These are phyloP conservation scores for Melanotaenia maccullochi DNA, from an alignment of 2,797 vertebrate species.

Conservation along the genomic window DNA sequence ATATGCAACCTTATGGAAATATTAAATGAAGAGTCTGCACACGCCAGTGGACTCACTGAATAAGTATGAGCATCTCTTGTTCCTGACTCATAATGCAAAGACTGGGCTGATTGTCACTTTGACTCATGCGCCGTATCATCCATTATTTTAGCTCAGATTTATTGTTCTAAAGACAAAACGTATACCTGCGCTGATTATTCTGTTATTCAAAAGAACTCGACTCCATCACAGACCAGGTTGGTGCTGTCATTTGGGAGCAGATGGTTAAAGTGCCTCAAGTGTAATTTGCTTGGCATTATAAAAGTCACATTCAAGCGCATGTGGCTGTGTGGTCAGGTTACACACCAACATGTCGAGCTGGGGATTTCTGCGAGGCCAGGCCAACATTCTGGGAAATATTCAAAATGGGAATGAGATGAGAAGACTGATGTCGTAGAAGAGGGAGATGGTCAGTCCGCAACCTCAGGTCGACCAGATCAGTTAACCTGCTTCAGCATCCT, in stretches of 20 bases:
- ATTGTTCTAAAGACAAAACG: conserved; percentile 2
- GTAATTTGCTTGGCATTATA: conserved; percentile 42
- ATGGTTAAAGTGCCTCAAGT: conserved; percentile 16
- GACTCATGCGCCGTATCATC: conserved; percentile 36
- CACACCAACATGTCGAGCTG: conserved; percentile 5
- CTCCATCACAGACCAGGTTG: background rate
- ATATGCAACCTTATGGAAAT: conserved; percentile 81
- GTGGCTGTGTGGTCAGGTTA: conserved; percentile 24
- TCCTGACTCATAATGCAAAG: conserved; percentile 62
- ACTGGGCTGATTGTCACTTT: conserved; percentile 53
- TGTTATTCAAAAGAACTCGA: conserved; percentile 16
- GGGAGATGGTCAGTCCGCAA: background rate
- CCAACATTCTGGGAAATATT: conserved; percentile 15
- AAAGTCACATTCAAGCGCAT: conserved; percentile 32
- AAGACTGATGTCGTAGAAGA: background rate
- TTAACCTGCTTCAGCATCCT: background rate
- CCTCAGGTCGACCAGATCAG: background rate
- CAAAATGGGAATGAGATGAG: conserved; percentile 5
- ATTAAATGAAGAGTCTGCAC: conserved; percentile 77
- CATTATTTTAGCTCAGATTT: conserved; percentile 28
- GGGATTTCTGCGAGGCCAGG: background rate
- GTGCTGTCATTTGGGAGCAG: conserved; percentile 23
- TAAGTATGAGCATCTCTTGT: conserved; percentile 68
- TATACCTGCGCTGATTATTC: conserved; percentile 12
- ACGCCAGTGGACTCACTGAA: conserved; percentile 76